Evolutionary conservation across 2,888 invertebrate species (phyloP).

Genomic region (Netelia melanura): DNA sequence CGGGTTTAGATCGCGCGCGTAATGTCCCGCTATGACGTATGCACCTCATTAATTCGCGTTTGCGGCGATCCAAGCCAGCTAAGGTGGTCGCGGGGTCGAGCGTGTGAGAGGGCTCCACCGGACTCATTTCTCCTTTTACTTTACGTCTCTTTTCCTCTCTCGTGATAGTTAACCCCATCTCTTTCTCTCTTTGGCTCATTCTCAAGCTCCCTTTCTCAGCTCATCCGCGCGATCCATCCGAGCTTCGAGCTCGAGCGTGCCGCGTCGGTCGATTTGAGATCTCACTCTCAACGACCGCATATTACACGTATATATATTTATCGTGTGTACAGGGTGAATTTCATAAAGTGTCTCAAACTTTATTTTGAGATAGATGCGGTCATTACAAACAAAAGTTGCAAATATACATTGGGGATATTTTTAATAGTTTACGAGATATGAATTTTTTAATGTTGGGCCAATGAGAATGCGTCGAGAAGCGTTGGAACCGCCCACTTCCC

Average conservation of each 20-base stretch:
- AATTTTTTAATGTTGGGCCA: no score
- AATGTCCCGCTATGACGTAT: slow-evolving; percentile 78
- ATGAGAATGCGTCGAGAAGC: no score
- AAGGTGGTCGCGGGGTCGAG: slow-evolving; percentile 68
- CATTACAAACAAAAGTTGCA: no score
- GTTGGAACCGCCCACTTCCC: no score
- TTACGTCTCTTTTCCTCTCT: slow-evolving; percentile 56
- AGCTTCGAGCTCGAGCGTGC: slow-evolving; percentile 48
- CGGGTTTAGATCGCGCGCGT: slow-evolving; percentile 79
- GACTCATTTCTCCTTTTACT: slow-evolving; percentile 66
- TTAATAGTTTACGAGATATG: no score
- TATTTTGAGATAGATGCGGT: no score
- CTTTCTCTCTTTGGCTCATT: slow-evolving; percentile 47
- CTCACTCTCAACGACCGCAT: slow-evolving; percentile 62
- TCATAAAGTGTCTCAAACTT: no score
- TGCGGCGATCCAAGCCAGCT: slow-evolving; percentile 72
- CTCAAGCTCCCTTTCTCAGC: slow-evolving; percentile 47
- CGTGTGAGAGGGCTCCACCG: slow-evolving; percentile 53
- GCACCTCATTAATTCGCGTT: slow-evolving; percentile 80
- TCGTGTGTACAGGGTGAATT: background rate
- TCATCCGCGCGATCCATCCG: slow-evolving; percentile 30
- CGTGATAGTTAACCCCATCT: slow-evolving; percentile 28
- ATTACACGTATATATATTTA: slow-evolving; percentile 50
- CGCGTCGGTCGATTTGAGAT: slow-evolving; percentile 65
- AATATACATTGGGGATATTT: no score